Evolutionary conservation across 1,140 invertebrate species (phyloP).

Genomic region (Hyles euphorbiae): DNA sequence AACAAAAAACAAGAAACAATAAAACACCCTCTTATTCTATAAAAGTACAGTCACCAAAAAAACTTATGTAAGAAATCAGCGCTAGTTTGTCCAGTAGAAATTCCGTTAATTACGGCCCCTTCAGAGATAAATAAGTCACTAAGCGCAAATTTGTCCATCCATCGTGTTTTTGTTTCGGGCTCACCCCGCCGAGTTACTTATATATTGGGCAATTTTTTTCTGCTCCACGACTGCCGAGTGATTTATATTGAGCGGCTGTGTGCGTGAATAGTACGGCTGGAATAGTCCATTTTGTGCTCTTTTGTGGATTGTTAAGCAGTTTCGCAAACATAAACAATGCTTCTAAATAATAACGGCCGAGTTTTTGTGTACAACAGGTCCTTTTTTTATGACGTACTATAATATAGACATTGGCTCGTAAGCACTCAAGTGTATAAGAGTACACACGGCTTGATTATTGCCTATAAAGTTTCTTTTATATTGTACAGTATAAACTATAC

Average conservation of each 20-base stretch:
- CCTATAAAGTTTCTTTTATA: no score
- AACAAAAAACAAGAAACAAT: no score
- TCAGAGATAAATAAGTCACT: conserved; percentile 61
- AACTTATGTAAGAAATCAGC: conserved; percentile 45
- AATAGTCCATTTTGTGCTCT: conserved; percentile 40
- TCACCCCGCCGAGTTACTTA: conserved; percentile 36
- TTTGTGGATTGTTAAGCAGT: conserved; percentile 27
- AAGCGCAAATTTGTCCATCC: conserved; percentile 60
- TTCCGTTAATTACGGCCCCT: conserved; percentile 54
- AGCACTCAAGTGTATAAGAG: no score
- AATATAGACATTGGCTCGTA: no score
- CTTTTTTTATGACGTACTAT: not conserved
- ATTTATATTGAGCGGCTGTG: conserved; percentile 53
- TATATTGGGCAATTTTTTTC: conserved; percentile 57
- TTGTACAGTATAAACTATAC: no score
- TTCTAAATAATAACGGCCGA: conserved; percentile 7
- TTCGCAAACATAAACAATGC: conserved; percentile 26
- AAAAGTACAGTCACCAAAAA: conserved; percentile 20
- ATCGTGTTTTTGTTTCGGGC: conserved; percentile 49
- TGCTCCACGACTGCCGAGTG: conserved; percentile 30
- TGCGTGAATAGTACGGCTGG: conserved; percentile 41
- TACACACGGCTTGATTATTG: no score
- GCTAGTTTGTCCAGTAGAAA: conserved; percentile 37
- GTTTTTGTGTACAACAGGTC: conserved; percentile 1
- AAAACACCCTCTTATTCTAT: conserved; percentile 16